phyloP scores from a whole-genome alignment of 1,140 invertebrate species.

The Trichogramma pretiosum region DNA sequence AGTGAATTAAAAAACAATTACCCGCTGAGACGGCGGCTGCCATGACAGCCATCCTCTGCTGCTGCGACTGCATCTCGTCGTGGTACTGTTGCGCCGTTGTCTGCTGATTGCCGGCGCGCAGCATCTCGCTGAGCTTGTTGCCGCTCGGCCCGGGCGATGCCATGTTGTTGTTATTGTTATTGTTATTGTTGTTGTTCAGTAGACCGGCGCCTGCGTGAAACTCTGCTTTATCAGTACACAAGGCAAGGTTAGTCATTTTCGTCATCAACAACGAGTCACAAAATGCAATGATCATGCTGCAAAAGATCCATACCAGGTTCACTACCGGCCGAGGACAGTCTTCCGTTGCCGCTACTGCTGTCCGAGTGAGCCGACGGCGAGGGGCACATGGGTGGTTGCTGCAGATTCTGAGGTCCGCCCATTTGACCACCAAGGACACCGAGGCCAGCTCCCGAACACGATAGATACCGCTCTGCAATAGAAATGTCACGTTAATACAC shows the following conservation, averaged over 20 bases:
- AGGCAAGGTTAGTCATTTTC: slow-evolving; percentile 13
- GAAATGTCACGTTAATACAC: too few relatives aligned
- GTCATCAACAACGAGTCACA: slow-evolving; percentile 6
- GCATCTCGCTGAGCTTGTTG: slow-evolving; percentile 60
- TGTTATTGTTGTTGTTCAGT: slow-evolving; percentile 55
- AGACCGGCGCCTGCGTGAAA: slow-evolving; percentile 49
- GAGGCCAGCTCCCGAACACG: slow-evolving; percentile 46
- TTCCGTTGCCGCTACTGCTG: slow-evolving; percentile 67
- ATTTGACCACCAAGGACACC: slow-evolving; percentile 47
- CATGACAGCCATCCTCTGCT: slow-evolving; percentile 68
- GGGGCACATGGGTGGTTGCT: slow-evolving; percentile 55
- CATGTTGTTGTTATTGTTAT: slow-evolving; percentile 62
- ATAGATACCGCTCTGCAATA: slow-evolving; percentile 19
- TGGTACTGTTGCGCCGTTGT: slow-evolving; percentile 53
- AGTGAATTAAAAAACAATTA: too few relatives aligned
- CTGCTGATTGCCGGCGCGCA: slow-evolving; percentile 47
- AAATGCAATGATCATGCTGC: slow-evolving; percentile 4
- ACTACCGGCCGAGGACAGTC: slow-evolving; percentile 67
- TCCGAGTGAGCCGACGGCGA: slow-evolving; percentile 76
- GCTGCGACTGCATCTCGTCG: slow-evolving; percentile 59
- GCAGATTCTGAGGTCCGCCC: slow-evolving; percentile 48
- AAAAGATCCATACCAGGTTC: slow-evolving; percentile 52
- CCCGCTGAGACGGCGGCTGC: slow-evolving; percentile 59
- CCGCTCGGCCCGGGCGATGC: slow-evolving; percentile 42
- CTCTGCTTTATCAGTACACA: slow-evolving; percentile 44